phyloP scores from a whole-genome alignment of 1,140 invertebrate genomes.

The Listronotus oregonensis region DNA sequence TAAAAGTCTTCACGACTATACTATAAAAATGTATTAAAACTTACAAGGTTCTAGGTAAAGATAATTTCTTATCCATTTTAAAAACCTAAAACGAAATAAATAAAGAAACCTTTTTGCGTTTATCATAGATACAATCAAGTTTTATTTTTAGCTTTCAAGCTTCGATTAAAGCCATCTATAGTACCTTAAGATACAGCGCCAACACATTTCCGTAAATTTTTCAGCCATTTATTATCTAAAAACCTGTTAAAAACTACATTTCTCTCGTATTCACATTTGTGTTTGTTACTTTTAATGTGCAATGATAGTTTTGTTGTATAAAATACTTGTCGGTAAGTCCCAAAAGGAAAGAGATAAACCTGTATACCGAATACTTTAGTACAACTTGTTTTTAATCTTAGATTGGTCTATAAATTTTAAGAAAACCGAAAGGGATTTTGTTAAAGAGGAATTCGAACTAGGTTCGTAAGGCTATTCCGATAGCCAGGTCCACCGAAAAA shows the following conservation, averaged over 20 bases:
- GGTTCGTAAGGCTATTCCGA: conserved; percentile 22
- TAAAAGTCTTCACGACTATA: too few species aligned
- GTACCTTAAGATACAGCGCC: too few species aligned
- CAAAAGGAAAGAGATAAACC: conserved; percentile 12
- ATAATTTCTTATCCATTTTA: too few species aligned
- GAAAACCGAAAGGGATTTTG: conserved; percentile 35
- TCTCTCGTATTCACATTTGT: conserved; percentile 13
- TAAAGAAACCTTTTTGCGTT: too few species aligned
- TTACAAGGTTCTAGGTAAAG: too few species aligned
- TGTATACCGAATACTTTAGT: conserved; percentile 30
- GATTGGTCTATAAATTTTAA: conserved; percentile 35
- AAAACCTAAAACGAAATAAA: too few species aligned
- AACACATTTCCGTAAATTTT: too few species aligned
- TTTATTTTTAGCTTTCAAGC: too few species aligned
- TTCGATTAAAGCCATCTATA: too few species aligned
- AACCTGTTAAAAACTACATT: conserved; percentile 21
- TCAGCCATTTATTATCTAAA: not conserved
- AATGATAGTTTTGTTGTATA: conserved; percentile 32
- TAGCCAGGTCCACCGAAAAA: conserved; percentile 31
- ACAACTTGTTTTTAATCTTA: conserved; percentile 36
- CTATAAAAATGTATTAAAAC: too few species aligned
- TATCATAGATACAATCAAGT: too few species aligned
- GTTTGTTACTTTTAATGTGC: conserved; percentile 26
- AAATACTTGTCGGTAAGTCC: conserved; percentile 16
- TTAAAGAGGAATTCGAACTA: conserved; percentile 32